Percentiles rank a stretch among this genome's conserved stretches.
Conservation (phyloP, 2,797 vertebrate genomes). For the Enteromius radiatus region DNA sequence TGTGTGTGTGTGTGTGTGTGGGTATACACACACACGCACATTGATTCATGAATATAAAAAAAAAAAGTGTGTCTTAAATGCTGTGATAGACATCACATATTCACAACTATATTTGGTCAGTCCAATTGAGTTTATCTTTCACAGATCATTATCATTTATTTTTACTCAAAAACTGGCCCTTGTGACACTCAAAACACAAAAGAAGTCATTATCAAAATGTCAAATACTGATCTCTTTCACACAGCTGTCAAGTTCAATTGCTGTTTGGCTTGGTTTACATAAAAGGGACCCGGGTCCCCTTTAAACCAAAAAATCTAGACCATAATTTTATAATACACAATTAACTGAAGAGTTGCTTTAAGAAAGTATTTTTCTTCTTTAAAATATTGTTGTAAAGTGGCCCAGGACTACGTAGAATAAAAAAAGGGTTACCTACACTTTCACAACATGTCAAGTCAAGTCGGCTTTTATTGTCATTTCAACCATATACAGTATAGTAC, state of each 20-base stretch:
- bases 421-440: not conserved
- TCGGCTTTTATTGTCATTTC: too few relatives aligned
- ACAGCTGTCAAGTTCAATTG: not conserved
- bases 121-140: not conserved
- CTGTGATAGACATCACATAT: not conserved
- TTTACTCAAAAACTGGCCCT: not conserved
- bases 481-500: too few relatives aligned
- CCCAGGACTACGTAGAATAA: not conserved
- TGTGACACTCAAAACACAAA: not conserved
- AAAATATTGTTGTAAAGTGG: not conserved
- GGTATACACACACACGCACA: too few relatives aligned
- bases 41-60: not conserved
- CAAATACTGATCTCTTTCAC: not conserved
- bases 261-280: not conserved
- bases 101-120: not conserved
- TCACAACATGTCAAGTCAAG: too few relatives aligned
- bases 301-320: not conserved
- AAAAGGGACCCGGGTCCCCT: not conserved
- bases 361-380: not conserved
- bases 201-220: constrained; percentile 3
- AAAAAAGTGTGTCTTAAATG: not conserved
- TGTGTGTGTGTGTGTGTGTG: too few relatives aligned
- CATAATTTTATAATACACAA: not conserved
- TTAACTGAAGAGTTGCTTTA: not conserved
- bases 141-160: constrained; percentile 22